These are phyloP conservation scores for Mythimna vitellina DNA, from an alignment of 2,888 invertebrate species.

Conservation along the genomic window DNA sequence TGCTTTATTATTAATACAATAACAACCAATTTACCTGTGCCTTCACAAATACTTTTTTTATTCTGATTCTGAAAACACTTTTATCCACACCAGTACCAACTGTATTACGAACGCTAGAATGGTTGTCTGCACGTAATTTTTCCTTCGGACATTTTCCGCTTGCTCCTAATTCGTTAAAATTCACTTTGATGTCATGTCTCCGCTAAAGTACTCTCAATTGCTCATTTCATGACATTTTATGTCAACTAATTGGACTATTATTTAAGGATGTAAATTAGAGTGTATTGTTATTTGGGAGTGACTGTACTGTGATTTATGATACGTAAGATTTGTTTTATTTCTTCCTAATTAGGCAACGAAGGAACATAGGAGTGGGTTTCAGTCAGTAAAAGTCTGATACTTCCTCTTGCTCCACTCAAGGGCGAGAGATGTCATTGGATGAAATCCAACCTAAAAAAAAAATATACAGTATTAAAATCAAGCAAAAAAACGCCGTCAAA, in stretches of 20 bases:
- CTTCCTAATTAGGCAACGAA: no score
- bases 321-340: neutral
- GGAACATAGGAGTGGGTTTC: no score
- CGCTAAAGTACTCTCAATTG: constrained; percentile 54
- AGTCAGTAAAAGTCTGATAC: no score
- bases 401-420: no score
- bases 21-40: no score
- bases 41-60: neutral
- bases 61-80: constrained; percentile 12
- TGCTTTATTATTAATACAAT: no score
- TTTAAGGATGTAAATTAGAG: constrained; percentile 34
- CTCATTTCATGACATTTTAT: constrained; percentile 58
- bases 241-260: constrained; percentile 57
- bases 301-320: constrained; percentile 20
- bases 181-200: constrained; percentile 60
- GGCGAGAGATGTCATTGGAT: no score
- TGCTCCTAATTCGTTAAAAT: constrained; percentile 62
- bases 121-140: constrained; percentile 32
- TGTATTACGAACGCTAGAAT: constrained; percentile 35
- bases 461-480: no score
- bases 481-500: no score
- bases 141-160: constrained; percentile 37
- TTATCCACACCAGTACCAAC: constrained; percentile 23
- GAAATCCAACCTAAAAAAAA: no score
- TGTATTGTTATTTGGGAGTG: constrained; percentile 36